A percentile compares a stretch with the other conserved stretches of the same genome.
These are phyloP conservation scores for Clostera curtula DNA, from an alignment of 2,888 invertebrate genomes.

Conservation along the genomic window DNA sequence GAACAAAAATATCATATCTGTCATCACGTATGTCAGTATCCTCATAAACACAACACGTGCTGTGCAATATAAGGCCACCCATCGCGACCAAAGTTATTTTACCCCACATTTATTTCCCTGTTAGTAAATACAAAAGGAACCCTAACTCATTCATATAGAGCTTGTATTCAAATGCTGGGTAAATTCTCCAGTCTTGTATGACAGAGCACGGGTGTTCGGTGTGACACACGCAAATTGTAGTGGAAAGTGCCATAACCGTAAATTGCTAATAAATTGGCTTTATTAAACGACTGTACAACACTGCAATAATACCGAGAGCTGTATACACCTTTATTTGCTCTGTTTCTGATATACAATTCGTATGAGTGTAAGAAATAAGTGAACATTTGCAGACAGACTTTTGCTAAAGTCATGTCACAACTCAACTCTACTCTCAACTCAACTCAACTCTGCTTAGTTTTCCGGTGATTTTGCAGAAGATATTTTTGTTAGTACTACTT, in stretches of 20 bases:
- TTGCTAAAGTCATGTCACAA: too few relatives aligned
- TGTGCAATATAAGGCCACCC: conserved; percentile 36
- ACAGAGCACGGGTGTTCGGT: conserved; percentile 25
- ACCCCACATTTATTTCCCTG: conserved; percentile 8
- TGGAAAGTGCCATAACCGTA: conserved; percentile 37
- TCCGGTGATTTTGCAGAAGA: too few relatives aligned
- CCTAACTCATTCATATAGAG: conserved; percentile 14
- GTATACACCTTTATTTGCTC: conserved; percentile 5
- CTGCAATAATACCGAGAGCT: conserved; percentile 25
- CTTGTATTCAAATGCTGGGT: conserved; percentile 7
- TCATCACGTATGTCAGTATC: conserved; percentile 33
- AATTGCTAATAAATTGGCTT: conserved; percentile 40
- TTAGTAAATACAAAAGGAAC: conserved; percentile 13
- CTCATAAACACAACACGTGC: conserved; percentile 37
- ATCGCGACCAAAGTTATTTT: conserved; percentile 26
- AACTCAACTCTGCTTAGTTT: too few relatives aligned
- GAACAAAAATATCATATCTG: conserved; percentile 23
- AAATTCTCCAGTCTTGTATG: conserved; percentile 22
- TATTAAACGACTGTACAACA: conserved; percentile 30
- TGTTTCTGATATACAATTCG: not conserved
- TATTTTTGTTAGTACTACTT: too few relatives aligned
- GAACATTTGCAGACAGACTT: too few relatives aligned
- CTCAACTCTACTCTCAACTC: too few relatives aligned
- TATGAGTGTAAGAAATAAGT: not conserved
- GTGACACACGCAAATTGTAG: conserved; percentile 44